These are phyloP conservation scores for Okamejei kenojei DNA, from an alignment of 2,797 vertebrate genomes.

Conservation along the genomic window DNA sequence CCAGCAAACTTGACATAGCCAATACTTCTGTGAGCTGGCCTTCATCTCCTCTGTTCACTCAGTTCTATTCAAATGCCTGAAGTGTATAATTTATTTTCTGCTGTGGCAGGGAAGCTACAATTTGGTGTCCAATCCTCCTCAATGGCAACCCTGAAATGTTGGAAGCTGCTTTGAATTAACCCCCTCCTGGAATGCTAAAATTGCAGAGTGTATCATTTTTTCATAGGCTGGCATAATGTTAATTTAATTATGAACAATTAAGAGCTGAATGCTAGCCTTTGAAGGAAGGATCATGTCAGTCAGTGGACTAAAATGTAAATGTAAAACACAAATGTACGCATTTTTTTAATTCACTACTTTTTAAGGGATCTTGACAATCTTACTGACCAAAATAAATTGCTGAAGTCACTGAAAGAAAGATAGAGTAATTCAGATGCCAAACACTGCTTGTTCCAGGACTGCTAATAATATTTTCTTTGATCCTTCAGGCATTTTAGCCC, in stretches of 20 bases:
- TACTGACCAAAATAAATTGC: background rate
- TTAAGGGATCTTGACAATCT: background rate
- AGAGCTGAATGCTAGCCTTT: background rate
- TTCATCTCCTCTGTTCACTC: background rate
- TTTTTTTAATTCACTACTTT: background rate
- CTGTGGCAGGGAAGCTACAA: background rate
- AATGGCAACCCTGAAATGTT: conserved; percentile 2
- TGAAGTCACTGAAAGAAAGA: background rate
- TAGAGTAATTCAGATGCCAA: no score
- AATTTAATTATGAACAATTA: background rate
- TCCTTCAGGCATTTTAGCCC: no score
- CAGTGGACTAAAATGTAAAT: background rate
- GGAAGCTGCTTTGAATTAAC: conserved; percentile 10
- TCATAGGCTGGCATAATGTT: background rate
- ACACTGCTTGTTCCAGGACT: no score
- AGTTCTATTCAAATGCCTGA: conserved; percentile 4
- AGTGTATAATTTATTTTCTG: conserved; percentile 8
- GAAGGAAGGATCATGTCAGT: background rate
- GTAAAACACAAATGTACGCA: background rate
- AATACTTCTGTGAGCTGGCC: conserved; percentile 49
- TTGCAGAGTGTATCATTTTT: background rate
- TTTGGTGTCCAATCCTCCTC: background rate
- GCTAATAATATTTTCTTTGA: no score
- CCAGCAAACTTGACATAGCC: conserved; percentile 60
- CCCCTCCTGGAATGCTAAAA: background rate